A percentile compares a stretch with the other conserved stretches of the same genome.
phyloP scores from a whole-genome alignment of 2,797 vertebrate species.

The Malacoraja senta region DNA sequence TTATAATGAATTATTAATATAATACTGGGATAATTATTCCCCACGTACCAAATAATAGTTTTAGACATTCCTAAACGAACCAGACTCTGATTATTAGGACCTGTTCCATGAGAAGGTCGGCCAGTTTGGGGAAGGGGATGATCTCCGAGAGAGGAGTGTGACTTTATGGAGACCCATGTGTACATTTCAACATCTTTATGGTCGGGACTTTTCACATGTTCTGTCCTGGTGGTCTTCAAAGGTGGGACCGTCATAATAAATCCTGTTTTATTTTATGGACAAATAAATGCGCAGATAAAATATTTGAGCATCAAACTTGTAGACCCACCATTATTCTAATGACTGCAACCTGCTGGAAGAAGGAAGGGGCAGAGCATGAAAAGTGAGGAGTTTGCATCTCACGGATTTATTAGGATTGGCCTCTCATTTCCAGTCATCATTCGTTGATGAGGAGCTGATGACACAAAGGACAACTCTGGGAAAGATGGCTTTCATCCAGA shows the following conservation, averaged over 20 bases:
- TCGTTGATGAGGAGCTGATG: conserved; percentile 75
- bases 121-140: not conserved
- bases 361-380: conserved; percentile 66
- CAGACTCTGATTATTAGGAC: conserved; percentile 13
- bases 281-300: conserved; percentile 81
- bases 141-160: not conserved
- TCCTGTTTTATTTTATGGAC: conserved; percentile 75
- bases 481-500: conserved; percentile 63
- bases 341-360: conserved; percentile 64
- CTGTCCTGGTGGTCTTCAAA: conserved; percentile 63
- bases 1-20: no score
- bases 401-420: conserved; percentile 72
- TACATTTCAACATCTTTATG: conserved; percentile 34
- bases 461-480: conserved; percentile 55
- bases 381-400: conserved; percentile 70
- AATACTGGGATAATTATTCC: not conserved
- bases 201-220: conserved; percentile 57
- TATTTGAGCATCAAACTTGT: conserved; percentile 64
- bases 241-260: conserved; percentile 63
- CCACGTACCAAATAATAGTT: conserved; percentile 13
- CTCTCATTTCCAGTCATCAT: conserved; percentile 75
- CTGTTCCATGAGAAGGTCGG: not conserved
- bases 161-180: conserved; percentile 34
- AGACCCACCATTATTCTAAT: conserved; percentile 62
- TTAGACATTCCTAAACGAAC: not conserved